Evolutionary conservation across 2,888 invertebrate genomes (phyloP), one percentile per base, ranked within the genome.

Genomic region (Luffia ferchaultella): DNA sequence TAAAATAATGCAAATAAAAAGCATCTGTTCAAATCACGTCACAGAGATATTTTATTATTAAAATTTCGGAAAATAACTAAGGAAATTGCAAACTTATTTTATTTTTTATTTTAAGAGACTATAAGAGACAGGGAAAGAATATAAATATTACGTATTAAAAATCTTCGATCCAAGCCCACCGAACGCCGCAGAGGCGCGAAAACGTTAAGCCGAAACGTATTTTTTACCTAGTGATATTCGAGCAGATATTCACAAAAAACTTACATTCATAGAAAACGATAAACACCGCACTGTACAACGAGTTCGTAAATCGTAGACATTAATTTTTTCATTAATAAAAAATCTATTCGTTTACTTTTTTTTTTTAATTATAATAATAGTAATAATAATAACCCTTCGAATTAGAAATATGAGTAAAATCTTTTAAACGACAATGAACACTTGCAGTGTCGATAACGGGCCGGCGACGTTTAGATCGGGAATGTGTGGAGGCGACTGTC

Each of bases 221-320:
- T 7, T 30, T 30, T 30, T 67, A 65, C 67, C 71, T 68, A 70
- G 71, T 70, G 73, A 76, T 80, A 79, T 82, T 80, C 80, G 80
- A 80, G 80, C 76, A 76, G 73, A 77, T 74, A 76, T 77, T 76
- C 70, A 78, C 76, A 75, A 73, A 71, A 68, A 65, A 70, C 71
- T 70, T 67, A 52, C 20, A 51, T 43, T 49, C 65, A 65, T 63
- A 67, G 68, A 68, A 70, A 64, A 70, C 67, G 67, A 69, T 66
- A 64, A 30, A 7, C 3, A 30, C 30, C 64, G 65, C 58, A 66
- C 70, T 69, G 72, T 72, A 73, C 70, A n/a, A 72, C 61, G 63
- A 62, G 30, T 12, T 30, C 12, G 12, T 30, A 7, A 30, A 67
- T 65, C 64, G 62, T 66, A 66, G 62, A 65, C 62, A 65, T 62